Percentiles rank a stretch among this genome's conserved stretches.
These are phyloP conservation scores for Syritta pipiens DNA, from an alignment of 2,888 invertebrate genomes.

Conservation along the genomic window DNA sequence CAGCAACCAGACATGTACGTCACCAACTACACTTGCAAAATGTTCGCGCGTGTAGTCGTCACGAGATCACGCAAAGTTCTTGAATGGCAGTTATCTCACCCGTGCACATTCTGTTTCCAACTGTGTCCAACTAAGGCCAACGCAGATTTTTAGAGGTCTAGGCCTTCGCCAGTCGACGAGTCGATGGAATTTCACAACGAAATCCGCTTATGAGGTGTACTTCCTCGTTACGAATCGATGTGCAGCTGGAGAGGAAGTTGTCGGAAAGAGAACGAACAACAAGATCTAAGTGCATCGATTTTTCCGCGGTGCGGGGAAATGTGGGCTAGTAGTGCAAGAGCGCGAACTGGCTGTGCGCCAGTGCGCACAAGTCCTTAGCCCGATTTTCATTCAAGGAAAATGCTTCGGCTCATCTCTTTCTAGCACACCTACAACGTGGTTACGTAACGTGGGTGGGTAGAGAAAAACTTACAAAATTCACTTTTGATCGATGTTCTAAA, in stretches of 20 bases:
- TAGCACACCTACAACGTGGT: conserved; percentile 20
- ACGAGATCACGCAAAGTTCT: conserved; percentile 40
- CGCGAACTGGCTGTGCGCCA: conserved; percentile 53
- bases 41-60: conserved; percentile 12
- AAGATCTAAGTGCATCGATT: conserved; percentile 32
- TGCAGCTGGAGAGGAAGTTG: background rate
- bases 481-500: conserved; percentile 7
- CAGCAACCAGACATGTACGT: background rate
- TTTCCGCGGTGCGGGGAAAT: conserved; percentile 28
- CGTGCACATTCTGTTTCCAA: too few relatives aligned
- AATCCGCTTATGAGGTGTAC: conserved; percentile 12
- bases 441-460: conserved; percentile 46
- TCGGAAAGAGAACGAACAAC: background rate
- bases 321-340: conserved; percentile 55
- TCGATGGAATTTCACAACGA: conserved; percentile 19
- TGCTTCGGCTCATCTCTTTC: conserved; percentile 18
- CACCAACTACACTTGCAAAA: conserved; percentile 8
- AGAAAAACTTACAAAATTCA: conserved; percentile 40
- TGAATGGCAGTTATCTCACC: conserved; percentile 6
- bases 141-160: conserved; percentile 19
- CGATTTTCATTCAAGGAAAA: conserved; percentile 43
- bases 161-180: background rate
- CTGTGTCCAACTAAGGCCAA: background rate
- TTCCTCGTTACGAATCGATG: background rate
- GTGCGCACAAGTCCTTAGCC: conserved; percentile 50